A percentile compares a stretch with the other conserved stretches of the same genome.
phyloP scores from a whole-genome alignment of 2,113 vertebrate species.

The Argyrosomus japonicus region DNA sequence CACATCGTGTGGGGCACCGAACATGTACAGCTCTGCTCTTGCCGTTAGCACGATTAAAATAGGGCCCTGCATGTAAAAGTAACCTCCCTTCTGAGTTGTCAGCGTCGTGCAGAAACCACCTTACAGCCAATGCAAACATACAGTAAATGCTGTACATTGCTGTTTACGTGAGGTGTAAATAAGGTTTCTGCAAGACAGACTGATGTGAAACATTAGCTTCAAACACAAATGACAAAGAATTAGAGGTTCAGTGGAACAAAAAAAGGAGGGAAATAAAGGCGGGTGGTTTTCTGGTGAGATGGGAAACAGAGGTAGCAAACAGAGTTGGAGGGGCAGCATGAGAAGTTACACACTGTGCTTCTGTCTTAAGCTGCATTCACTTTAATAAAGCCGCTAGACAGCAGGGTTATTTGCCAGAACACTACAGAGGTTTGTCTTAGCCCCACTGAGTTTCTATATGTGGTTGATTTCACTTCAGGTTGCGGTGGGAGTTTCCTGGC shows the following conservation, averaged over 20 bases:
- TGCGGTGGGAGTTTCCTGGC: conserved; percentile 78
- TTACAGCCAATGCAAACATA: conserved; percentile 12
- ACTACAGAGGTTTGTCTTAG: conserved; percentile 40
- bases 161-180: neutral
- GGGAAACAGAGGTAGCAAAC: conserved; percentile 32
- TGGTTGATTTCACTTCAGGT: conserved; percentile 73
- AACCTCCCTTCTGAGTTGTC: neutral
- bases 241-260: conserved; percentile 20
- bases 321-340: conserved; percentile 1
- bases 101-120: conserved; percentile 45
- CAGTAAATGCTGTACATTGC: neutral
- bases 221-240: conserved; percentile 34
- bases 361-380: conserved; percentile 12
- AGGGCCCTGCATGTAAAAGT: neutral
- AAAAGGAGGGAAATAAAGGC: conserved; percentile 28
- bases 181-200: conserved; percentile 26
- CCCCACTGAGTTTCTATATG: conserved; percentile 58
- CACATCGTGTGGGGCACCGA: neutral
- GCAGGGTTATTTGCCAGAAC: conserved; percentile 34
- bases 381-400: conserved; percentile 30
- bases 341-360: conserved; percentile 23
- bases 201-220: neutral
- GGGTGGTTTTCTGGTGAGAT: conserved; percentile 1
- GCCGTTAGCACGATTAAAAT: neutral
- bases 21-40: neutral